phyloP scores from a whole-genome alignment of 2,113 vertebrate genomes.

The Emydura subglobosa region DNA sequence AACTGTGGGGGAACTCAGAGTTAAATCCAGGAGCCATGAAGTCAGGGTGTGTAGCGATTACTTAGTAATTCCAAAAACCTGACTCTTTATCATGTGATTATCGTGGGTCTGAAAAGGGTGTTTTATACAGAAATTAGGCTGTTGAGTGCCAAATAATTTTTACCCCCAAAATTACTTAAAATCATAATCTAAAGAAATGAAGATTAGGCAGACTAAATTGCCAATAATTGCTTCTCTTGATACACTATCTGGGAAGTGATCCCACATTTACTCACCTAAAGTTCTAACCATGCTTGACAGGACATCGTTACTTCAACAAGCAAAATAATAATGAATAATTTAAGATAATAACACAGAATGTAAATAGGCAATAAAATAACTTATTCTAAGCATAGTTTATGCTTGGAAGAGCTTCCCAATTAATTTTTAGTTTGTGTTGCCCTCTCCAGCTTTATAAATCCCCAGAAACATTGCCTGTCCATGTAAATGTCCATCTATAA shows the following conservation, averaged over 20 bases:
- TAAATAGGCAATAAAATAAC: no score
- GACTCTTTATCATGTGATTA: fast-evolving
- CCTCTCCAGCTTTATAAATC: background rate
- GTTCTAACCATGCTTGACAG: background rate
- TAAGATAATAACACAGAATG: background rate
- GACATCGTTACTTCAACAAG: background rate
- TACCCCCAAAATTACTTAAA: background rate
- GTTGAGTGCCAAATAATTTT: background rate
- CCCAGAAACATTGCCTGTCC: background rate
- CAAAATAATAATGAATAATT: background rate
- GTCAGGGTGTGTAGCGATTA: fast-evolving
- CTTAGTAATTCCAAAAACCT: background rate
- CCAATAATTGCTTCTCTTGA: background rate
- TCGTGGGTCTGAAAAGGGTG: background rate
- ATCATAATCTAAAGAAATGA: constrained; percentile 6
- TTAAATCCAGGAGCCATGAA: background rate
- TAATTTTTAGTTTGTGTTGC: background rate
- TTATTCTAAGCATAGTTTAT: no score
- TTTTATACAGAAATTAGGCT: background rate
- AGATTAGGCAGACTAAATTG: background rate
- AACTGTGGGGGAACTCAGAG: background rate
- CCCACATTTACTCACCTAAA: background rate
- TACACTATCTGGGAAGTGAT: background rate
- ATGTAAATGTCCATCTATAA: background rate
- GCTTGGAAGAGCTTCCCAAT: background rate